phyloP scores from a whole-genome alignment of 2,797 vertebrate genomes.

The Moxostoma hubbsi region DNA sequence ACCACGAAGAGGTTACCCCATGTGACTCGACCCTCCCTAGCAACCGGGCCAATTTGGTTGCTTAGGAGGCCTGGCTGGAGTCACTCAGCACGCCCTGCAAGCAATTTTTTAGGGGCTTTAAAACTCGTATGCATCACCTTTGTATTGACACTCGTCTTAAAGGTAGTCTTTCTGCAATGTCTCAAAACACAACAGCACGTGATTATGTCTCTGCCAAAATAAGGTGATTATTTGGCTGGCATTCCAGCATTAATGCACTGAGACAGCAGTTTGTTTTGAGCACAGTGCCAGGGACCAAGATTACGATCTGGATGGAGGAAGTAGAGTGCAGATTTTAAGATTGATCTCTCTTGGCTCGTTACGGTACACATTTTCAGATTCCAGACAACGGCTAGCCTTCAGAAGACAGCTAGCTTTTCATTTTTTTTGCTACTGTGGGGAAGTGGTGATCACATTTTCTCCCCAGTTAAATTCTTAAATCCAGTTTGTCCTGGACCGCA shows the following conservation, averaged over 20 bases:
- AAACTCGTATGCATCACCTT: neutral
- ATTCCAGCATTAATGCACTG: neutral
- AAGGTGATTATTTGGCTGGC: neutral
- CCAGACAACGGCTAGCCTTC: conserved; percentile 8
- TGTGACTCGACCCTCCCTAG: too few relatives aligned
- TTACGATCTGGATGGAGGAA: conserved; percentile 25
- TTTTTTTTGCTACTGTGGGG: conserved; percentile 32
- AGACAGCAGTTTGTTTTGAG: neutral
- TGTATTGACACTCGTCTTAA: neutral
- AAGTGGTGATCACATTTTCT: conserved; percentile 58
- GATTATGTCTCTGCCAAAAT: neutral
- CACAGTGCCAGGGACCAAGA: conserved; percentile 16
- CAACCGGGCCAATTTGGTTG: too few relatives aligned
- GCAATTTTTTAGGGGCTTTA: too few relatives aligned
- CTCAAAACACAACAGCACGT: neutral
- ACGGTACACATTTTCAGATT: neutral
- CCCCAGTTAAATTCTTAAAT: conserved; percentile 60
- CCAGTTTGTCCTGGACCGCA: conserved; percentile 57
- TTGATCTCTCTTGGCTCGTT: conserved; percentile 23
- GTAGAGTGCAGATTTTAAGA: neutral
- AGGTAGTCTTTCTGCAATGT: neutral
- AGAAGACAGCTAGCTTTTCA: too few relatives aligned
- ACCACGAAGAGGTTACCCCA: too few relatives aligned
- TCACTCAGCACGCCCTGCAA: too few relatives aligned
- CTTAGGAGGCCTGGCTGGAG: too few relatives aligned